Evolutionary conservation across 2,113 vertebrate species (phyloP).

Genomic region (Romanogobio albipinnatus): DNA sequence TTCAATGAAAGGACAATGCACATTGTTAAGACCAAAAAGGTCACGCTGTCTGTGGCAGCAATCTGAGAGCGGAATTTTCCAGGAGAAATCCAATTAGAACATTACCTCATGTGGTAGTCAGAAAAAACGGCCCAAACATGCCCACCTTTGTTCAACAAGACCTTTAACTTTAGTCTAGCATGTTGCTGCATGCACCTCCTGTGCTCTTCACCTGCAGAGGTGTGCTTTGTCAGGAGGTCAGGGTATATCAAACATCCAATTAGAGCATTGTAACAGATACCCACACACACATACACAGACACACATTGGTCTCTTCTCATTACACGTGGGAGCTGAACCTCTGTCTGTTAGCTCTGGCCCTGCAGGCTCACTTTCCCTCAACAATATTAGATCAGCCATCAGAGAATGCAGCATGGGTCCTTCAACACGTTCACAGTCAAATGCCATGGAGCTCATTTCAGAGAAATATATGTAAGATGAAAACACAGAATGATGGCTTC

Average conservation of each 20-base stretch:
- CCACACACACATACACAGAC: slow-evolving; percentile 12
- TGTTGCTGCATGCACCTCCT: slow-evolving; percentile 35
- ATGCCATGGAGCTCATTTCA: slow-evolving; percentile 15
- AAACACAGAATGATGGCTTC: slow-evolving; percentile 31
- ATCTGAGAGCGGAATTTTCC: slow-evolving; percentile 43
- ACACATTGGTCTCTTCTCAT: slow-evolving; percentile 39
- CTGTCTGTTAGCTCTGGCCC: slow-evolving; percentile 48
- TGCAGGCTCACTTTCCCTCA: slow-evolving; percentile 56
- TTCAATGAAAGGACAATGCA: slow-evolving; percentile 42
- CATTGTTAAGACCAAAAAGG: slow-evolving; percentile 46
- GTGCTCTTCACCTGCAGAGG: slow-evolving; percentile 41
- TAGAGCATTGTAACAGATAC: slow-evolving; percentile 34
- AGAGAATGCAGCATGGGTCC: slow-evolving; percentile 27
- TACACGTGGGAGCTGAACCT: slow-evolving; percentile 34
- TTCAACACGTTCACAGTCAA: slow-evolving; percentile 42
- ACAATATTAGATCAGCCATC: slow-evolving; percentile 51
- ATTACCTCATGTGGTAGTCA: slow-evolving; percentile 45
- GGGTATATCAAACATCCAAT: slow-evolving; percentile 47
- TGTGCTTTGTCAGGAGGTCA: slow-evolving; percentile 37
- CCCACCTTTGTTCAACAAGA: slow-evolving; percentile 49
- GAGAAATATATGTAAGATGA: slow-evolving; percentile 25
- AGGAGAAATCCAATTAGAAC: slow-evolving; percentile 55
- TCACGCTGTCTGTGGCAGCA: slow-evolving; percentile 37
- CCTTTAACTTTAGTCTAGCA: slow-evolving; percentile 37
- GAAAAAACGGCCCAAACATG: slow-evolving; percentile 33